Evolutionary conservation across 1,140 invertebrate species (phyloP).

Genomic region (Notospermus geniculatus): DNA sequence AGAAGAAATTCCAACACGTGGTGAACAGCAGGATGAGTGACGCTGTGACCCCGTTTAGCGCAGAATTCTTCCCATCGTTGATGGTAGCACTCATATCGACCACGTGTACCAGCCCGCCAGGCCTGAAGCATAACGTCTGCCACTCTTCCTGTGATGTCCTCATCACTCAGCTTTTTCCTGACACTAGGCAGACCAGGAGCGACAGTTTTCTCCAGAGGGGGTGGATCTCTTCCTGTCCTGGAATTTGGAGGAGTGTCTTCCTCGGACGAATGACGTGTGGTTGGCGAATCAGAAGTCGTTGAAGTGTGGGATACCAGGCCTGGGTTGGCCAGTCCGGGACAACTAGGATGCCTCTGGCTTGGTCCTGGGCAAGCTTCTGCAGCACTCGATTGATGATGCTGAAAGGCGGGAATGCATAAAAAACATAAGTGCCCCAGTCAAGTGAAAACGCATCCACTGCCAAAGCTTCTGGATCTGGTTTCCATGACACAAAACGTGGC

Average conservation of each 20-base stretch:
- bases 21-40: not conserved
- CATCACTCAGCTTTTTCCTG: constrained; percentile 10
- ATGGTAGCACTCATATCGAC: constrained; percentile 13
- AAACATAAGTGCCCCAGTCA: not conserved
- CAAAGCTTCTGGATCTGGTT: constrained; percentile 18
- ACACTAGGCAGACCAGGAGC: constrained; percentile 13
- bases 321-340: constrained; percentile 25
- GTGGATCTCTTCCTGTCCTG: not conserved
- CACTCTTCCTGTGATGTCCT: constrained; percentile 4
- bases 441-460: constrained; percentile 20
- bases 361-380: not conserved
- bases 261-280: constrained; percentile 11
- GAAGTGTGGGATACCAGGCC: constrained; percentile 16
- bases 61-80: constrained; percentile 14
- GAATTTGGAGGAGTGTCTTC: not conserved
- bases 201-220: constrained; percentile 1
- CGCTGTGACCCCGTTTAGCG: not conserved
- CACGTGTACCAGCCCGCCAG: constrained; percentile 15
- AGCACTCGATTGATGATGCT: not conserved
- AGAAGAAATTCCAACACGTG: constrained; percentile 12
- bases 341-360: constrained; percentile 15
- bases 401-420: constrained; percentile 21
- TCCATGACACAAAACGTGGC: constrained; percentile 16
- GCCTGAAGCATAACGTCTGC: constrained; percentile 14
- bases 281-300: constrained; percentile 9